Evolutionary conservation across 2,113 vertebrate species (phyloP).

Genomic region (Brachyistius frenatus): DNA sequence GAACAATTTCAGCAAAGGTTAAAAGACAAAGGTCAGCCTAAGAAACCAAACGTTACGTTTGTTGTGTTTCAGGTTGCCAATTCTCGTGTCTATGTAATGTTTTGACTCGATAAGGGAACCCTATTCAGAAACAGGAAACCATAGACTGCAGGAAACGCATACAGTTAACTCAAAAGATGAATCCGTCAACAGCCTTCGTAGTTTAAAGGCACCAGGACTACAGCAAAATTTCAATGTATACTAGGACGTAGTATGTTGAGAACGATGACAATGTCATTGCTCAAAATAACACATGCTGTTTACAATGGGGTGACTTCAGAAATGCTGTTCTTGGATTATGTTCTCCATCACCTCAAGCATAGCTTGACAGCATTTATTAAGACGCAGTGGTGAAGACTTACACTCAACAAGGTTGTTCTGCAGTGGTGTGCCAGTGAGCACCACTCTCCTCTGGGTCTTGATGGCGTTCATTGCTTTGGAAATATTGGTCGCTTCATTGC

Average conservation of each 20-base stretch:
- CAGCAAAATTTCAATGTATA: too few relatives aligned
- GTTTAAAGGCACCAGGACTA: too few relatives aligned
- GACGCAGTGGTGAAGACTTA: constrained; percentile 76
- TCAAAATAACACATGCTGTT: too few relatives aligned
- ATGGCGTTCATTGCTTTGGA: constrained; percentile 94
- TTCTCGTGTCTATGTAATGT: background rate
- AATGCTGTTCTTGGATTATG: background rate
- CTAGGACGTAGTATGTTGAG: too few relatives aligned
- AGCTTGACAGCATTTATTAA: background rate
- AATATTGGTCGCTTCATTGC: constrained; percentile 91
- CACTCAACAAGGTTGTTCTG: constrained; percentile 98
- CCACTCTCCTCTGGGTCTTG: constrained; percentile 90
- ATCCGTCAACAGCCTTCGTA: too few relatives aligned
- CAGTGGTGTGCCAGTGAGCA: constrained; percentile 95
- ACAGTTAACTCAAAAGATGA: background rate
- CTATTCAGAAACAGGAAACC: background rate
- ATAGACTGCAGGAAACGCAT: too few relatives aligned
- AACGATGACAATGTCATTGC: too few relatives aligned
- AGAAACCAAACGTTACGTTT: background rate
- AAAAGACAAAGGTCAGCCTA: background rate
- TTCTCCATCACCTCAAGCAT: background rate
- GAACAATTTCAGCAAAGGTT: too few relatives aligned
- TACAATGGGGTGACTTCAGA: too few relatives aligned
- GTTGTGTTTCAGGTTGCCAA: background rate
- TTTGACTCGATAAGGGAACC: too few relatives aligned